Evolutionary conservation across 2,113 vertebrate species (phyloP), one percentile per base, ranked within the genome.

Genomic region (Penelope pileata): DNA sequence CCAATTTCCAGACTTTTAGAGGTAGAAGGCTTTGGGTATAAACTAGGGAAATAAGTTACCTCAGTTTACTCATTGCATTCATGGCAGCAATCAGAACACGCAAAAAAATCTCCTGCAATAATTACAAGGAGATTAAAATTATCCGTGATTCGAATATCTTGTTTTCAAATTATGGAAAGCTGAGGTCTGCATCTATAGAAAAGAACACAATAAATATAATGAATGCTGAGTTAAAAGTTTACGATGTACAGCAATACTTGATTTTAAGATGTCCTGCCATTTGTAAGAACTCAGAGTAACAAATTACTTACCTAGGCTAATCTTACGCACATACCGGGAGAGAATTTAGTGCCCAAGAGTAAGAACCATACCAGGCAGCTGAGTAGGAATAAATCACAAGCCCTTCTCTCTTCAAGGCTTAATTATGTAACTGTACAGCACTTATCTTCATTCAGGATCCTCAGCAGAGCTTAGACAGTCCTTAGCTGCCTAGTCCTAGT

Each of bases 341-440:
- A 89, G 10, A 60, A 82, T 75, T 84, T 87, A 93, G 26, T 79
- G 26, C 43, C 62, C 62, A 58, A 54, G 68, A 67, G 88, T 6
- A 8, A 84, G 5, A 85, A 21, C 10, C 21, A 21, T 82, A 91
- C 87, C 45, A 68, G 58, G 42, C 13, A 60, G 29, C 2, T 87
- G 78, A 76, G 40, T 85, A 13, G 69, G 58, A 94, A 38, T 72
- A 88, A 89, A 94, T 94, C 68, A 79, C 68, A 82, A 93, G 2
- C 23, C 27, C 12, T 68, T 83, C 58, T 85, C 29, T 75, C 43
- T 42, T 78, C 53, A 69, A 84, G 21, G 27, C 16, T 87, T 91
- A 90, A 96, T 93, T 85, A 87, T 56, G 21, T 60, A 68, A 60
- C 84, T 84, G 38, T 60, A 64, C 58, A 67, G 53, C 53, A 87